A percentile compares a stretch with the other conserved stretches of the same genome.
phyloP scores from a whole-genome alignment of 1,140 invertebrate genomes.

The Drosophila tsacasi region DNA sequence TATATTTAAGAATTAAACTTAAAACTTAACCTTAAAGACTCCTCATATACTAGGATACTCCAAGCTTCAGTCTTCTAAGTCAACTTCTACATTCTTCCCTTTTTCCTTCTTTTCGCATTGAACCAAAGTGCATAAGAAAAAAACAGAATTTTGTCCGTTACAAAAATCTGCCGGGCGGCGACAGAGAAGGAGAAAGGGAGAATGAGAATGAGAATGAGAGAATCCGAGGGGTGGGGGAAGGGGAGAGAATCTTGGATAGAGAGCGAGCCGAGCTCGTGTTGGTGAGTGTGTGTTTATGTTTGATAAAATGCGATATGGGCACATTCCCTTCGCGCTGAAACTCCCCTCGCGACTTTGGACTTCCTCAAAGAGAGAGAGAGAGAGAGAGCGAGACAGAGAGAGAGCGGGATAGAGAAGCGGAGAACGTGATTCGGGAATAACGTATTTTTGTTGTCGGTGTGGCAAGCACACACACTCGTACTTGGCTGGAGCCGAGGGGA shows the following conservation, averaged over 20 bases:
- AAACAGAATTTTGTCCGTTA: constrained; percentile 76
- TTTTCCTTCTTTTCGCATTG: constrained; percentile 15
- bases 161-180: constrained; percentile 74
- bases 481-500: constrained; percentile 11
- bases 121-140: constrained; percentile 64
- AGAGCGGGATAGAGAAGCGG: constrained; percentile 19
- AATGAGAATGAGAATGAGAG: constrained; percentile 24
- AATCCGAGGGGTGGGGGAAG: constrained; percentile 23
- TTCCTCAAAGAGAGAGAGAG: constrained; percentile 21
- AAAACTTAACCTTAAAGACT: not conserved
- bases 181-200: constrained; percentile 32
- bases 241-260: constrained; percentile 21
- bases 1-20: not conserved
- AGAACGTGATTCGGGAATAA: constrained; percentile 75
- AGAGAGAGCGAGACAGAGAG: constrained; percentile 10
- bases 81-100: constrained; percentile 2
- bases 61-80: constrained; percentile 11
- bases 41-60: not conserved
- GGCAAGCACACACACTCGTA: constrained; percentile 44
- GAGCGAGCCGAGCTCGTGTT: constrained; percentile 34
- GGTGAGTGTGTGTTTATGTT: constrained; percentile 76
- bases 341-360: constrained; percentile 49
- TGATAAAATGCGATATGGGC: constrained; percentile 84
- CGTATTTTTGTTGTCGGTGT: constrained; percentile 81
- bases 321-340: constrained; percentile 75